Base-by-base conservation (phyloP, 2,888 invertebrate species). In the Dysmachus trigonus region DNA sequence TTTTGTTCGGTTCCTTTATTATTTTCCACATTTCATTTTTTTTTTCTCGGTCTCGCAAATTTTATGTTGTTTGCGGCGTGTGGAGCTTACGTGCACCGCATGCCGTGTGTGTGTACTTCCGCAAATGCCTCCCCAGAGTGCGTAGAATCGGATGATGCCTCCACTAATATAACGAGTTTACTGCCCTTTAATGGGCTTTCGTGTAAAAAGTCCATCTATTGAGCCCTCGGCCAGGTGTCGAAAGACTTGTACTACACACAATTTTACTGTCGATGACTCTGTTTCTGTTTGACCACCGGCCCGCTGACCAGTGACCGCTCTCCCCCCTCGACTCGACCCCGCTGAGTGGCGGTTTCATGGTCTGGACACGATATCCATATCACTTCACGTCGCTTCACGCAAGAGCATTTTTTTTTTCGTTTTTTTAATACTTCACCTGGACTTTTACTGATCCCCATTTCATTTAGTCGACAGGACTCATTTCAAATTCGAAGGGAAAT, bases 161-260 rank as follows among this genome's bases (percentile, higher is more conserved):
- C 47, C 30, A 71, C 82, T 71, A 82, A n/a, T n/a, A n/a, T n/a
- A n/a, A 82, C 82, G 62, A 82, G 62, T 82, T 82, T 82, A 82
- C 82, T 82, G 82, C 82, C 71, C 71, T 71, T 82, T 82, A 82
- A 82, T 82, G 82, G 82, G 62, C 82, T 82, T 62, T 82, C 82
- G 82, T 82, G 82, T 82, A 82, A 82, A 82, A 82, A 82, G 62
- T 82, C 62, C 82, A 82, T 82, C 82, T 71, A 82, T 82, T 53
- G 82, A 53, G 71, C 71, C 82, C 82, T 22, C 53, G 22, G 33
- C 33, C 71, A 82, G 82, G 82, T 82, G 82, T 82, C 27, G 71
- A 71, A 71, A 82, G 82, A 38, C 82, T 82, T 82, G 82, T 62
- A 33, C 30, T 62, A 82, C 82, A 82, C 33, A 51, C 35, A 62